A percentile compares a stretch with the other conserved stretches of the same genome.
These are phyloP conservation scores for Punctoribates punctum DNA, from an alignment of 2,888 invertebrate species.

Conservation along the genomic window DNA sequence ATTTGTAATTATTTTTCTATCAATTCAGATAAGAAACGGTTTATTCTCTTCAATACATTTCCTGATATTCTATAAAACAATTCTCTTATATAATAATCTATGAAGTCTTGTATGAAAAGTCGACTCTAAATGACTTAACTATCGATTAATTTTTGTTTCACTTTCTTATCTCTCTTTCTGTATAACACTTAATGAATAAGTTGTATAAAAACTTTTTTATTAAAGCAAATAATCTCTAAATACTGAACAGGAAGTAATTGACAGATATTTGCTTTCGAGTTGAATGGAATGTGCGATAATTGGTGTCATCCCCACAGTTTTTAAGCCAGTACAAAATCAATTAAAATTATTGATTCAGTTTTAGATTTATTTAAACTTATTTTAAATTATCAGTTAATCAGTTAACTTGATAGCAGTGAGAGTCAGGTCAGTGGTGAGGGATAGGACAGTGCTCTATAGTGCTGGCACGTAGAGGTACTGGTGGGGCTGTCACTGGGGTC, in stretches of 20 bases:
- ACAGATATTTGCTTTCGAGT: neutral
- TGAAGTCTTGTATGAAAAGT: too few species aligned
- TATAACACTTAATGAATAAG: too few species aligned
- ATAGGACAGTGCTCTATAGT: neutral
- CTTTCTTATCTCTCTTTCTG: too few species aligned
- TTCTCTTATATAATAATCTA: too few species aligned
- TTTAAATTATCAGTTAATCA: neutral
- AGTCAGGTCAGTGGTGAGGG: neutral
- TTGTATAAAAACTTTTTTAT: too few species aligned
- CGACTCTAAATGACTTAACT: too few species aligned
- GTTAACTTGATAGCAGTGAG: neutral
- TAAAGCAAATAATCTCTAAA: neutral
- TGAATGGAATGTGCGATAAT: neutral
- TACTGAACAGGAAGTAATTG: neutral
- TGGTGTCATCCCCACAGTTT: conserved; percentile 20
- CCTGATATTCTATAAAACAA: too few species aligned
- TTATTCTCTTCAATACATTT: too few species aligned
- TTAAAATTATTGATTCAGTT: neutral
- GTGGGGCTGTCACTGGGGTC: conserved; percentile 6
- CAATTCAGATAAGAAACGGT: too few species aligned
- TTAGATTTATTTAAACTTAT: neutral
- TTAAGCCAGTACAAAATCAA: neutral
- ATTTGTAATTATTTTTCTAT: too few species aligned
- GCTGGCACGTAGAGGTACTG: conserved; percentile 10
- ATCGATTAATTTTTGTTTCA: too few species aligned